These are phyloP conservation scores for Phaedon cochleariae DNA, from an alignment of 2,888 invertebrate genomes.

Conservation along the genomic window DNA sequence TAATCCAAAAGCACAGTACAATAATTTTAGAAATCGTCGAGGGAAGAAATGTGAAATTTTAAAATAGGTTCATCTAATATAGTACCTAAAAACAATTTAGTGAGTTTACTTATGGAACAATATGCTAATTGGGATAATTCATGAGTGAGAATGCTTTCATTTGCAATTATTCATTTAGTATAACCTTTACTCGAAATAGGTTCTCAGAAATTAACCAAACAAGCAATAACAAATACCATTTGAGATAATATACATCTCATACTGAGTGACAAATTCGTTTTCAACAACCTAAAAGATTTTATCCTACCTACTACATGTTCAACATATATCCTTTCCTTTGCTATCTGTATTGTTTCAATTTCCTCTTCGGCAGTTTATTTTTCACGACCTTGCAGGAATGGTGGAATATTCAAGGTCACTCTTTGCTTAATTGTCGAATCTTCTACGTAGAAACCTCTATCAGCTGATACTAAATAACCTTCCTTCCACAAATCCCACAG, in stretches of 20 bases:
- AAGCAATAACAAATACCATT: slow-evolving; percentile 40
- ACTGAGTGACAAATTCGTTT: slow-evolving; percentile 33
- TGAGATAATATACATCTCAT: slow-evolving; percentile 35
- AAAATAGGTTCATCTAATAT: too few relatives aligned
- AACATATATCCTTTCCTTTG: slow-evolving; percentile 41
- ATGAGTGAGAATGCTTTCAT: slow-evolving; percentile 20
- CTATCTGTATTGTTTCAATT: slow-evolving; percentile 40
- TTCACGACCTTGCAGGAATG: slow-evolving; percentile 38
- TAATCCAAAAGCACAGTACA: too few relatives aligned
- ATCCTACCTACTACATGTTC: slow-evolving; percentile 39
- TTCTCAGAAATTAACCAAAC: slow-evolving; percentile 36
- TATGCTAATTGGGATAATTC: slow-evolving; percentile 40
- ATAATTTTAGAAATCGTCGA: too few relatives aligned
- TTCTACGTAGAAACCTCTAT: slow-evolving; percentile 27
- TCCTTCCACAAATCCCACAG: slow-evolving; percentile 33
- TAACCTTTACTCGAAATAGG: slow-evolving; percentile 24
- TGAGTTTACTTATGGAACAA: slow-evolving; percentile 42
- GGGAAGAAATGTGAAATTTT: too few relatives aligned
- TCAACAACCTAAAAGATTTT: slow-evolving; percentile 32
- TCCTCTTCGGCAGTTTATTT: slow-evolving; percentile 38
- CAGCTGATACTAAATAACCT: slow-evolving; percentile 41
- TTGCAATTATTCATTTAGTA: not conserved
- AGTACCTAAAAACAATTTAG: too few relatives aligned
- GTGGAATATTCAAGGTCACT: too few relatives aligned
- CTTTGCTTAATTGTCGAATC: not conserved